phyloP scores from a whole-genome alignment of 53 echinoderm and acorn worm species.

The Henricia sp. region DNA sequence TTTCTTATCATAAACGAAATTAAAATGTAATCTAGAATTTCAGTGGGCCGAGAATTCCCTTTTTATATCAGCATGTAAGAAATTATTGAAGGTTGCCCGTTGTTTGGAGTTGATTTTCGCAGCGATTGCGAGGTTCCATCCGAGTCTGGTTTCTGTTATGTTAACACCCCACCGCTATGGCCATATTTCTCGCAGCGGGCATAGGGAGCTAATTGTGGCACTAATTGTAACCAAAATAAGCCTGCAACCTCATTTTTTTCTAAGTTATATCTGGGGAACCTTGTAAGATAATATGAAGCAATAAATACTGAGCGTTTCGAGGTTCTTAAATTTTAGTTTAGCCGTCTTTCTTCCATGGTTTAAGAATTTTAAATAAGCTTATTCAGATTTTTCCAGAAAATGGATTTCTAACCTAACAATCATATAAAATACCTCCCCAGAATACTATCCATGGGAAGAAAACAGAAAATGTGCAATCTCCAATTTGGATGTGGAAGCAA shows the following conservation, averaged over 20 bases:
- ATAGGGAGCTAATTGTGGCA: constrained; percentile 39
- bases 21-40: constrained; percentile 5
- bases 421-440: too few species aligned
- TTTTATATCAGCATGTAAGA: background rate
- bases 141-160: constrained; percentile 30
- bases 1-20: constrained; percentile 14
- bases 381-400: too few species aligned
- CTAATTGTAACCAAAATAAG: constrained; percentile 23
- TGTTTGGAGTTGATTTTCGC: background rate
- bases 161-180: constrained; percentile 28
- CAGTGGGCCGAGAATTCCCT: background rate
- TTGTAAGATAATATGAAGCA: too few species aligned
- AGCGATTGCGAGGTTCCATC: background rate
- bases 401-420: too few species aligned
- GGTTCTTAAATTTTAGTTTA: too few species aligned
- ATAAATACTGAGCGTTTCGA: too few species aligned
- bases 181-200: constrained; percentile 26
- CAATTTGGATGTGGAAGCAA: too few species aligned
- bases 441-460: too few species aligned
- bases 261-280: too few species aligned
- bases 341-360: too few species aligned
- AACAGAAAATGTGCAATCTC: too few species aligned
- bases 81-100: background rate
- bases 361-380: too few species aligned
- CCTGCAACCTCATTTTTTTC: background rate